Evolutionary conservation across 1,140 invertebrate species (phyloP), one percentile per base, ranked within the genome.

Genomic region (Geopemphigus sp.): DNA sequence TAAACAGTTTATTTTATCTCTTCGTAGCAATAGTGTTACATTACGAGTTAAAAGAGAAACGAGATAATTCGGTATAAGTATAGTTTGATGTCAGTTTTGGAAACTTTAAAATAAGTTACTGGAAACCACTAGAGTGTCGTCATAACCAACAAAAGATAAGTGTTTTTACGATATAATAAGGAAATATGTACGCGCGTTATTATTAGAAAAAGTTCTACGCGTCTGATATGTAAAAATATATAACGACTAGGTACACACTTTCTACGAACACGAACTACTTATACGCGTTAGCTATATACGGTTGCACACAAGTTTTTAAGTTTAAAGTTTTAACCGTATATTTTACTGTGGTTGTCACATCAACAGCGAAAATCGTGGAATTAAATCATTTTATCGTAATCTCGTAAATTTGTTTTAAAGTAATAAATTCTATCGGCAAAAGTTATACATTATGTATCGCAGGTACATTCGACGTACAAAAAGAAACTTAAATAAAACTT

Each of bases 211-310:
- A 66, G 63, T 39, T 64, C 19, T 64, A 39, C 11, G n/a, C n/a
- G 19, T 39, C 63, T 39, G 32, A 64, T 45, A 64, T 64, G 32
- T 64, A 64, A 39, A 64, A 64, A 56, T 26, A 59, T 26, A 59
- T 59, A 24, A 14, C 29, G 22, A 24, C 22, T 32, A n/a, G 3
- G 32, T 64, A 64, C 17, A 39, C 32, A 29, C 6, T 63, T 32
- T 10, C 24, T 59, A 12, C 11, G 24, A 64, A 39, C 10, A 10
- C 17, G 6, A 64, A n/a, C 57, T 15, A 39, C 8, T 39, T 39
- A 8, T 39, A 39, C 3, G 32, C 8, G 8, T 39, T 39, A 39
- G 32, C 3, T 8, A 61, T 32, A n/a, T 19, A 63, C 8, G n/a
- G 10, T 6, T 32, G n/a, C n/a, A 1, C 11, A 39, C 3, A 39